A percentile compares a stretch with the other conserved stretches of the same genome.
Conservation (phyloP, 2,113 vertebrate species). For the Pagrus major region DNA sequence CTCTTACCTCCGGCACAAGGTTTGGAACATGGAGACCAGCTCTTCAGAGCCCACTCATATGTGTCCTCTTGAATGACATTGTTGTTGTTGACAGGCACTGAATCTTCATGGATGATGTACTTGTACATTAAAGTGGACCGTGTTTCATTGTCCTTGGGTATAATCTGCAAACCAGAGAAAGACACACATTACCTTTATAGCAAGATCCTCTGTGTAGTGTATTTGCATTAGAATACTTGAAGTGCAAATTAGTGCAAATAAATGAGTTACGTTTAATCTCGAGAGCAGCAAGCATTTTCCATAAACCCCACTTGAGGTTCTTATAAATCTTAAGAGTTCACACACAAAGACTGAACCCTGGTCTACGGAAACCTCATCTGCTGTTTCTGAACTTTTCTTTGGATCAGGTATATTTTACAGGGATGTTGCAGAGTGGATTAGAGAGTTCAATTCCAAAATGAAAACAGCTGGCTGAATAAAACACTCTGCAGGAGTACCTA, state of each 20-base stretch:
- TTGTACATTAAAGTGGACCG: conserved; percentile 94
- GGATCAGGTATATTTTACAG: neutral
- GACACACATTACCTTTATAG: neutral
- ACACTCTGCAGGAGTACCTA: neutral
- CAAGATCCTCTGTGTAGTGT: neutral
- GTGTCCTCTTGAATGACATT: conserved; percentile 95
- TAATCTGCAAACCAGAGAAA: conserved; percentile 84
- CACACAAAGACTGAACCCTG: neutral
- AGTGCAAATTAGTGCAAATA: conserved; percentile 13
- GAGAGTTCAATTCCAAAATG: neutral
- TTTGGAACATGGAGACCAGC: conserved; percentile 95
- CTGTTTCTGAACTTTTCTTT: neutral
- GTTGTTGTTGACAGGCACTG: conserved; percentile 94
- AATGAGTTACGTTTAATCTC: neutral
- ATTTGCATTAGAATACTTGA: conserved; percentile 20
- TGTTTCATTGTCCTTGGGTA: conserved; percentile 94
- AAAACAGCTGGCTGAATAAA: neutral
- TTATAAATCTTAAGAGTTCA: too few relatives aligned
- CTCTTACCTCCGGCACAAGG: conserved; percentile 93
- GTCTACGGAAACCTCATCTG: neutral
- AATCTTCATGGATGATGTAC: conserved; percentile 98
- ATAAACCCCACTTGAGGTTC: neutral
- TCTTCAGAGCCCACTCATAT: conserved; percentile 98
- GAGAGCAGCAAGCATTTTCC: neutral
- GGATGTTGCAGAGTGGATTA: neutral